These are phyloP conservation scores for Drosophila niveifrons DNA, from an alignment of 2,888 invertebrate genomes.

Conservation along the genomic window DNA sequence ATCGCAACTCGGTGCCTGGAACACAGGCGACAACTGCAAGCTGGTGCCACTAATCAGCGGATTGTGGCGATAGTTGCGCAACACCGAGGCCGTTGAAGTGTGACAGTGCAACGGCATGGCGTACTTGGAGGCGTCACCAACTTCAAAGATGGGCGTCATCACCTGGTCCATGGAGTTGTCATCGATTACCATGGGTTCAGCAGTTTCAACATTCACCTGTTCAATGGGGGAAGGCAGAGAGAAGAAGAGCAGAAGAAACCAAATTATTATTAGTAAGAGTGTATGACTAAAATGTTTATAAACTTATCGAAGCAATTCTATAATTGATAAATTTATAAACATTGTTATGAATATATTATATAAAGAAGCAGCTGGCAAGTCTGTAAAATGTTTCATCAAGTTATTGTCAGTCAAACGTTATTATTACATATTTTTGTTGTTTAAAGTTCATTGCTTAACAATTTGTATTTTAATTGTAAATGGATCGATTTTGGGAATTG, in stretches of 20 bases:
- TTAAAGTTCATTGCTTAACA: neutral
- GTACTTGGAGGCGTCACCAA: constrained; percentile 35
- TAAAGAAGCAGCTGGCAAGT: constrained; percentile 14
- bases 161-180: constrained; percentile 64
- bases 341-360: too few species aligned
- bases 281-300: neutral
- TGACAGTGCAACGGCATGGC: constrained; percentile 64
- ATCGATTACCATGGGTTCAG: constrained; percentile 64
- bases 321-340: constrained; percentile 16
- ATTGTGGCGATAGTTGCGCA: constrained; percentile 82
- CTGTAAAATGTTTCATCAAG: constrained; percentile 10
- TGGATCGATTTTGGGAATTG: constrained; percentile 66
- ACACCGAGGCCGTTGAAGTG: constrained; percentile 65
- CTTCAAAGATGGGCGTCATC: constrained; percentile 11
- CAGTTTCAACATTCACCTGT: constrained; percentile 39
- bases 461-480: constrained; percentile 34
- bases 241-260: constrained; percentile 25
- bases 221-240: constrained; percentile 24
- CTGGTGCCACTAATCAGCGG: constrained; percentile 83
- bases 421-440: neutral
- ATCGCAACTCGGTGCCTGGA: constrained; percentile 31
- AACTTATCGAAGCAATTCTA: constrained; percentile 1
- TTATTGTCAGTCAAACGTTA: neutral
- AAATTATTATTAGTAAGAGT: constrained; percentile 11
- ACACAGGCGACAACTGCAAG: constrained; percentile 78